phyloP scores from a whole-genome alignment of 2,797 vertebrate species.

The Clarias laeviceps region DNA sequence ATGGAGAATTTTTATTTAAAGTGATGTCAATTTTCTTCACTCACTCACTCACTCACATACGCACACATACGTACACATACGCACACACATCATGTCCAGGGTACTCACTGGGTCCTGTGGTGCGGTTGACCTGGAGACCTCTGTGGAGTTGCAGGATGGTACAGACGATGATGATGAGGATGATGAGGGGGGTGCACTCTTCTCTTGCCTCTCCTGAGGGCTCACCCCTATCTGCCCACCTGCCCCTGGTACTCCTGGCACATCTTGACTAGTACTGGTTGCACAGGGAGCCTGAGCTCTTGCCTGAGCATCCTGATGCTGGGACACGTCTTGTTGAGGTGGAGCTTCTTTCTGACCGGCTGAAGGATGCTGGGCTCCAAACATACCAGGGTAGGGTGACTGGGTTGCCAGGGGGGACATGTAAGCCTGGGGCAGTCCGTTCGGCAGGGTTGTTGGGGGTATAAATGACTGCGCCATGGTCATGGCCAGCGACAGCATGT shows the following conservation, averaged over 20 bases:
- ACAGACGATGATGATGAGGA: slow-evolving; percentile 2
- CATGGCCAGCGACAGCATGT: slow-evolving; percentile 89
- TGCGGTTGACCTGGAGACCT: slow-evolving; percentile 36
- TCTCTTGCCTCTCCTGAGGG: slow-evolving; percentile 5
- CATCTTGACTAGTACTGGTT: background rate
- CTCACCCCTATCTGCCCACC: slow-evolving; percentile 47
- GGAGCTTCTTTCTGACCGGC: slow-evolving; percentile 21
- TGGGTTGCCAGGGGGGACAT: slow-evolving; percentile 40
- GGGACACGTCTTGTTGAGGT: slow-evolving; percentile 40
- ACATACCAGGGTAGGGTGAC: slow-evolving; percentile 56
- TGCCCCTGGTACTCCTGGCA: background rate
- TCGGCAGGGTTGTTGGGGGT: slow-evolving; percentile 61
- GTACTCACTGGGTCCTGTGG: slow-evolving; percentile 55
- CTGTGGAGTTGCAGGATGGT: slow-evolving; percentile 34
- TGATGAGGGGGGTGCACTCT: slow-evolving; percentile 40
- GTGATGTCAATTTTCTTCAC: background rate
- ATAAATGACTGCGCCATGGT: slow-evolving; percentile 84
- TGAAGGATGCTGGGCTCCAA: slow-evolving; percentile 24
- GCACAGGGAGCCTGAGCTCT: slow-evolving; percentile 60
- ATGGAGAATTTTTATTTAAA: background rate
- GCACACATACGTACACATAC: background rate
- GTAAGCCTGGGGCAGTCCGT: slow-evolving; percentile 64
- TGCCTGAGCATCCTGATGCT: slow-evolving; percentile 37
- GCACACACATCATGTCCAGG: slow-evolving; percentile 4
- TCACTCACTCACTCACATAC: background rate